phyloP scores from a whole-genome alignment of 2,113 vertebrate genomes.

The Tretioscincus oriximinensis region DNA sequence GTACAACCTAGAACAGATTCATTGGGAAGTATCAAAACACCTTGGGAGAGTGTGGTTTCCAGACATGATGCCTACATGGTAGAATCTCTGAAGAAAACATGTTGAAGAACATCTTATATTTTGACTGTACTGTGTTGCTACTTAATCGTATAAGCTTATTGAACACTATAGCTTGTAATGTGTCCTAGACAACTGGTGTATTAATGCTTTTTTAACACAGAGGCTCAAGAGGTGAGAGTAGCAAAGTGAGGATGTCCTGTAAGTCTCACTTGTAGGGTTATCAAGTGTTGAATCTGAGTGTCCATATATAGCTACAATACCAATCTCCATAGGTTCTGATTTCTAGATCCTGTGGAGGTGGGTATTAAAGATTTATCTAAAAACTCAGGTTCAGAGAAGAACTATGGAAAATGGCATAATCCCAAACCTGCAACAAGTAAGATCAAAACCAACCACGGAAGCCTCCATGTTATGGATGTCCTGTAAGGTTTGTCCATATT shows the following conservation, averaged over 20 bases:
- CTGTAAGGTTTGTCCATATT: constrained; percentile 29
- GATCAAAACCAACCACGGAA: too few species aligned
- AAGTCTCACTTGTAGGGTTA: too few species aligned
- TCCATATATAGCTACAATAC: too few species aligned
- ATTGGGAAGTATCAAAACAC: constrained; percentile 98
- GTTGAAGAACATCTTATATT: constrained; percentile 65
- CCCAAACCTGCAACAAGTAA: too few species aligned
- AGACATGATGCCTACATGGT: constrained; percentile 99
- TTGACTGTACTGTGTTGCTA: constrained; percentile 53
- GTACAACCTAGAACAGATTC: constrained; percentile 94
- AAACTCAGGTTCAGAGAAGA: too few species aligned
- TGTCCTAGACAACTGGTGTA: constrained; percentile 48
- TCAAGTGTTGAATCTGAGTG: too few species aligned
- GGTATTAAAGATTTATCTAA: too few species aligned
- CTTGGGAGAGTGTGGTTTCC: constrained; percentile 97
- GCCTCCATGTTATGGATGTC: neutral
- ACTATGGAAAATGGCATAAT: too few species aligned
- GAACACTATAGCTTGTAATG: constrained; percentile 50
- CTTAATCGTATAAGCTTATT: constrained; percentile 55
- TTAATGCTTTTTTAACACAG: constrained; percentile 30
- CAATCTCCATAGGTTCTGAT: too few species aligned
- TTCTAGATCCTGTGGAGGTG: too few species aligned
- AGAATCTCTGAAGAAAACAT: constrained; percentile 46
- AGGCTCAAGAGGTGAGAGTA: neutral
- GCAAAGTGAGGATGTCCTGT: constrained; percentile 29